Evolutionary conservation across 2,797 vertebrate species (phyloP).

Genomic region (Micromesistius poutassou): DNA sequence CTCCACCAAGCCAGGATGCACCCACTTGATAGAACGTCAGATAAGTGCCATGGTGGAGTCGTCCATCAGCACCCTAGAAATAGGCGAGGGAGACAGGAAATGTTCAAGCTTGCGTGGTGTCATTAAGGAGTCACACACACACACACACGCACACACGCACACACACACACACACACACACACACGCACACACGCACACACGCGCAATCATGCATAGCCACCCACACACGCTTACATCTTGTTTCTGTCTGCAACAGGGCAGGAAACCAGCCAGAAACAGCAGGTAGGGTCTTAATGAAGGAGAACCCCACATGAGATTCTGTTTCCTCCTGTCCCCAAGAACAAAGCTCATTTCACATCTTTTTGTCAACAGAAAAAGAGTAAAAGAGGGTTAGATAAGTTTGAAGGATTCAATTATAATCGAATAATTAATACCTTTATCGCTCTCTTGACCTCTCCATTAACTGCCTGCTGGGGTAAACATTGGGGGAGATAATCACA

Average conservation of each 20-base stretch:
- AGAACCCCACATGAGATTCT: neutral
- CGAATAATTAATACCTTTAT: neutral
- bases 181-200: neutral
- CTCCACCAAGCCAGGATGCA: too few relatives aligned
- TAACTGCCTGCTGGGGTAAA: too few relatives aligned
- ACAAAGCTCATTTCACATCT: neutral
- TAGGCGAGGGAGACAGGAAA: neutral
- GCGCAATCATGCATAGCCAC: neutral
- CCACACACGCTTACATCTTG: neutral
- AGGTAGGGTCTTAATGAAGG: neutral
- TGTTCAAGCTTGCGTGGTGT: neutral
- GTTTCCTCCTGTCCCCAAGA: neutral
- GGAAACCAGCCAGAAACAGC: constrained; percentile 7
- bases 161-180: neutral
- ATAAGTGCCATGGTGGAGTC: too few relatives aligned
- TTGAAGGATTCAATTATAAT: neutral
- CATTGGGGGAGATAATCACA: too few relatives aligned
- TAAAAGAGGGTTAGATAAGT: neutral
- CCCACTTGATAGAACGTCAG: too few relatives aligned
- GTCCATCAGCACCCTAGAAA: too few relatives aligned
- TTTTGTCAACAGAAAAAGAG: neutral
- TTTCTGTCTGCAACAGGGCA: constrained; percentile 3
- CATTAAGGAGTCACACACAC: neutral
- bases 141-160: neutral
- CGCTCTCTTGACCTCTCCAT: too few relatives aligned